Conservation (phyloP, 2,888 invertebrate species). For the Melikaiella ostensackeni region DNA sequence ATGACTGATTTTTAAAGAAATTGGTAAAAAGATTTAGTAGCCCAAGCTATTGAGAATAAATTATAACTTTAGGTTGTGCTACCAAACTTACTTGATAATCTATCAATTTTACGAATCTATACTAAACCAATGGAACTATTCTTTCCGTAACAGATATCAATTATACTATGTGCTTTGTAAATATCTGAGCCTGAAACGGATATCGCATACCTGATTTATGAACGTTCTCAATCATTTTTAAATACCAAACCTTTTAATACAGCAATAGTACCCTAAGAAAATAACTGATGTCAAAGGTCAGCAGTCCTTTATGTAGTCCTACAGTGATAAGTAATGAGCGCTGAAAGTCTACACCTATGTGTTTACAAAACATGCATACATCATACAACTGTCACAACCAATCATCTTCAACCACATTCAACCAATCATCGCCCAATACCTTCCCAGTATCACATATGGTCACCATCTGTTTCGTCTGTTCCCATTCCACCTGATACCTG, state of each 20-base stretch:
- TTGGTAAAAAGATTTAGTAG: too few relatives aligned
- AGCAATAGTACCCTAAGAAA: not conserved
- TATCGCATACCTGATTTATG: not conserved
- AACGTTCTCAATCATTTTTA: not conserved
- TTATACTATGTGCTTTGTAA: too few relatives aligned
- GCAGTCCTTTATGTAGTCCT: not conserved
- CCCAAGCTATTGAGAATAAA: too few relatives aligned
- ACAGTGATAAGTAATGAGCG: conserved; percentile 2
- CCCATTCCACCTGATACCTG: not conserved
- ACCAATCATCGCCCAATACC: conserved; percentile 9
- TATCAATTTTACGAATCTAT: too few relatives aligned
- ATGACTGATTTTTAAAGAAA: too few relatives aligned
- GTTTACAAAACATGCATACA: not conserved
- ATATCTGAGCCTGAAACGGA: not conserved
- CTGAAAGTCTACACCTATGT: conserved; percentile 2
- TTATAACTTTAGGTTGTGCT: not conserved
- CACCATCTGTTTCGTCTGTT: conserved; percentile 21
- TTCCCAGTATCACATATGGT: conserved; percentile 23
- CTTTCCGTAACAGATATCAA: too few relatives aligned
- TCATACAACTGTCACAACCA: conserved; percentile 11
- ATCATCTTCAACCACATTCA: not conserved
- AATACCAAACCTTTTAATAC: not conserved
- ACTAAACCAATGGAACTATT: too few relatives aligned
- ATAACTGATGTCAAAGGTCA: not conserved
- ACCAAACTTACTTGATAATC: not conserved